These are phyloP conservation scores for Formica aserva DNA, from an alignment of 2,888 invertebrate genomes.

Conservation along the genomic window DNA sequence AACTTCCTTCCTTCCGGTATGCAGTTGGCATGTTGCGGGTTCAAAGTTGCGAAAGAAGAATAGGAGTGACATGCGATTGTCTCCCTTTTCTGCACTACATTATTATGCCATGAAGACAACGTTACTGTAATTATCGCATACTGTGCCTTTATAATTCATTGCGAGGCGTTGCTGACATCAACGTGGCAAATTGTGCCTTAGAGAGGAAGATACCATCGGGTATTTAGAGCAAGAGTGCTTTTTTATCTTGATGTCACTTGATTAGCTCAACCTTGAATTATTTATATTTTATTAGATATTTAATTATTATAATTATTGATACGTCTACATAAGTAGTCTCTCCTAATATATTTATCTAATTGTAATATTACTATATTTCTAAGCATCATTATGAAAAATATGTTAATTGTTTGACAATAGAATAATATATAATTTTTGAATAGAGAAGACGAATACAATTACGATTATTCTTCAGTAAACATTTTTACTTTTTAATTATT, in stretches of 20 bases:
- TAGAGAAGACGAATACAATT: neutral
- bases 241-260: neutral
- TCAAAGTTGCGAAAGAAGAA: constrained; percentile 31
- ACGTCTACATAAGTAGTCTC: neutral
- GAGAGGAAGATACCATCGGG: neutral
- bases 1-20: constrained; percentile 38
- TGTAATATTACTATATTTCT: neutral
- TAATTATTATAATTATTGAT: neutral
- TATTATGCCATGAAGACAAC: constrained; percentile 29
- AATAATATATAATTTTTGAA: neutral
- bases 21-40: neutral
- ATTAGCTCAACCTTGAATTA: neutral
- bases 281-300: neutral
- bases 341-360: neutral
- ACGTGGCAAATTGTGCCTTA: neutral
- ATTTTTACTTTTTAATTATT: constrained; percentile 20
- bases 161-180: neutral
- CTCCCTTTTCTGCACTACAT: constrained; percentile 3
- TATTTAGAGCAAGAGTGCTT: neutral
- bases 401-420: neutral
- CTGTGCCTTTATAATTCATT: neutral
- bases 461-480: neutral
- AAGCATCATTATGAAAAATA: neutral
- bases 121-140: constrained; percentile 27
- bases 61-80: constrained; percentile 1